Evolutionary conservation across 1,140 invertebrate genomes (phyloP), one percentile per base, ranked within the genome.

Genomic region (Lysiphlebus fabarum): DNA sequence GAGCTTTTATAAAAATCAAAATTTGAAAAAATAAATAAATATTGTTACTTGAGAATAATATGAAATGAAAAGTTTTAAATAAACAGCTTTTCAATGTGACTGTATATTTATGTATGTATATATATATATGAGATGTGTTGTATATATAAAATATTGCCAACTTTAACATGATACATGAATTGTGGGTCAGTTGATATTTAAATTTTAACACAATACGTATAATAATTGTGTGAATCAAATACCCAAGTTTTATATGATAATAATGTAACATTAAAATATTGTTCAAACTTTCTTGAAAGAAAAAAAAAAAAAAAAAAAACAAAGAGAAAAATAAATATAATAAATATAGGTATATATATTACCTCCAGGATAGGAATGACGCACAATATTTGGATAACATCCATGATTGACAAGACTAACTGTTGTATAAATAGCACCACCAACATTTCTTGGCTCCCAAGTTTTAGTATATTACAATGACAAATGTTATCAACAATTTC

Each of bases 361-460:
- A 78, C 76, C 74, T 54, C 56, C 53, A 14, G 74, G 70, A 70
- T 76, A 78, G 44, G 80, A 82, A 66, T 85, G 82, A 41, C 85
- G 73, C 8, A 82, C 74, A 5, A 85, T 74, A 56, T 83, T 83
- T 10, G 84, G 83, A 67, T 82, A 82, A 68, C 85, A 87, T 17
- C 73, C 72, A 63, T 87, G 86, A 74, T 87, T 87, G 9, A 82
- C 79, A 38, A 86, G 76, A 67, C 84, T 86, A n/a, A 87, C 77
- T 0, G 82, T 81, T 4, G 83, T 71, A 59, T 85, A 87, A 51
- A 85, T 81, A 8, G 81, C 85, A 5, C 84, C 84, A 7, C 85
- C 85, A 33, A 87, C 64, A 62, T 81, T 81, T 11, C 74, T 65
- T 11, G 76, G 74, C 53, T 75, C 71, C 64, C 74, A 71, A 17